A percentile compares a stretch with the other conserved stretches of the same genome.
phyloP scores from a whole-genome alignment of 92 coral and sea anemone genomes.

The Phymanthus crucifer region DNA sequence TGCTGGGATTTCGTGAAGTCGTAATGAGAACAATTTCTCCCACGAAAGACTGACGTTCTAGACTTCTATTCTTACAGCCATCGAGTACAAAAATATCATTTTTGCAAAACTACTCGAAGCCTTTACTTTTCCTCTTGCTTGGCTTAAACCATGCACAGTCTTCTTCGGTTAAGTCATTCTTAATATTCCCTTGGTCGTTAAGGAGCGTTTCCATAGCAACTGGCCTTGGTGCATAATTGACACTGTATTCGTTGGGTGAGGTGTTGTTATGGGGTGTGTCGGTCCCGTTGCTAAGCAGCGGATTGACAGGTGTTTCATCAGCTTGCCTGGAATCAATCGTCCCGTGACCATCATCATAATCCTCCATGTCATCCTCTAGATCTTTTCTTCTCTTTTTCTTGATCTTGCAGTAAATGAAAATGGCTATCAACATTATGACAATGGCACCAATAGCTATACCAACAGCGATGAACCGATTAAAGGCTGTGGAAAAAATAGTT shows the following conservation, averaged over 20 bases:
- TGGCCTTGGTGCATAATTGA: conserved; percentile 21
- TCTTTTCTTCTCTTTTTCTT: conserved; percentile 48
- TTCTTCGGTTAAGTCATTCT: conserved; percentile 17
- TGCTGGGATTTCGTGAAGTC: no score
- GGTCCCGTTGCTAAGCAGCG: conserved; percentile 37
- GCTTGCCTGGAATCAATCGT: conserved; percentile 14
- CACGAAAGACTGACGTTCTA: not conserved
- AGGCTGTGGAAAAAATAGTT: conserved; percentile 28
- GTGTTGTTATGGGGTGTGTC: conserved; percentile 24
- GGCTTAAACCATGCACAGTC: conserved; percentile 47
- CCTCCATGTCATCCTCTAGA: conserved; percentile 18
- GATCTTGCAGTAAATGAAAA: conserved; percentile 42
- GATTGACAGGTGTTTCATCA: conserved; percentile 32
- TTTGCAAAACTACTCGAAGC: conserved; percentile 13
- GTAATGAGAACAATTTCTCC: not conserved
- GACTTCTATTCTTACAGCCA: not conserved
- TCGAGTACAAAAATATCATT: not conserved
- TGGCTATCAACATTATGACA: conserved; percentile 17
- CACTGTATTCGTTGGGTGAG: conserved; percentile 20
- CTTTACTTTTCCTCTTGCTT: conserved; percentile 45
- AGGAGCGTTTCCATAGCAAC: conserved; percentile 19
- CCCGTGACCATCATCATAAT: conserved; percentile 17
- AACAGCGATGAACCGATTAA: conserved; percentile 42
- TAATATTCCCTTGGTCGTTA: conserved; percentile 8
- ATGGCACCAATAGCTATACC: conserved; percentile 45